Percentiles rank a stretch among this genome's conserved stretches.
These are phyloP conservation scores for Caenorhabditis sulstoni DNA, from an alignment of 2,888 invertebrate genomes.

Conservation along the genomic window DNA sequence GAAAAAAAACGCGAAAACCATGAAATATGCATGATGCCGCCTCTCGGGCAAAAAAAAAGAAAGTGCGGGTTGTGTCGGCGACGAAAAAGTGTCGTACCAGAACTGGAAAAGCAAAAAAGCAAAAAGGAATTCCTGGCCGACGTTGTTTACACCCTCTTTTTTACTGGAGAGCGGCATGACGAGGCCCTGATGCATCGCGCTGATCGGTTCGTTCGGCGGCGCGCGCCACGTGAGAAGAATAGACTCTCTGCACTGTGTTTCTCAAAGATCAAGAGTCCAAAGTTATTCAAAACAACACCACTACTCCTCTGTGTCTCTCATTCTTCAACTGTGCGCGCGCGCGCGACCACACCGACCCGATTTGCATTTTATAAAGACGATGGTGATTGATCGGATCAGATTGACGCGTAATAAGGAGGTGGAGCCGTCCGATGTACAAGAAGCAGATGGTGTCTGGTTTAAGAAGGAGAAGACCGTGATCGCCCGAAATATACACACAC, in stretches of 20 bases:
- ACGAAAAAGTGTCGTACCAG: slow-evolving; percentile 14
- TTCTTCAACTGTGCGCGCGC: neutral
- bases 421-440: neutral
- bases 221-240: too few species aligned
- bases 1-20: neutral
- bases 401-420: slow-evolving; percentile 9
- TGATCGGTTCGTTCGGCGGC: slow-evolving; percentile 35
- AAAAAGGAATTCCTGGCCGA: too few species aligned
- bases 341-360: neutral
- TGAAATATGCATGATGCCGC: slow-evolving; percentile 22
- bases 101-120: too few species aligned
- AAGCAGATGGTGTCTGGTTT: slow-evolving; percentile 45
- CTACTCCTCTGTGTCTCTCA: neutral
- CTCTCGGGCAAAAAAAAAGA: neutral
- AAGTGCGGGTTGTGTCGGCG: slow-evolving; percentile 3
- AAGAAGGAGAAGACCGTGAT: neutral
- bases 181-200: slow-evolving; percentile 4
- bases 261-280: slow-evolving; percentile 51
- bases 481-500: too few species aligned
- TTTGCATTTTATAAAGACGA: slow-evolving; percentile 6
- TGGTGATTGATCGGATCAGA: slow-evolving; percentile 53
- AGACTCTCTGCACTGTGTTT: slow-evolving; percentile 29
- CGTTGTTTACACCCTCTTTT: neutral
- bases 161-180: slow-evolving; percentile 4
- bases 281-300: slow-evolving; percentile 36